phyloP scores from a whole-genome alignment of 2,113 vertebrate species.

The Mobula hypostoma region DNA sequence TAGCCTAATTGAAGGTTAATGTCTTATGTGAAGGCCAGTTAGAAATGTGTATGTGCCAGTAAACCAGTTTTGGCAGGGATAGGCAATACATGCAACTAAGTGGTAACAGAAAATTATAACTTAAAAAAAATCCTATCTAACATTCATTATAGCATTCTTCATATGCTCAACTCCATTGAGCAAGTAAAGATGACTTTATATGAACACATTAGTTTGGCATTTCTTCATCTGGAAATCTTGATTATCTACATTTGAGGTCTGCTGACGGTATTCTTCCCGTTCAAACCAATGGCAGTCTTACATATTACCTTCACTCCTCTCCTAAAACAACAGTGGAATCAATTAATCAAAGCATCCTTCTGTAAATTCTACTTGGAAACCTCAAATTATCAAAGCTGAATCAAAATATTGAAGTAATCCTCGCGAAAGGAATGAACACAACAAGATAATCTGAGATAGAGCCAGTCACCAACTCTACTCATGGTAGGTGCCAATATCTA shows the following conservation, averaged over 20 bases:
- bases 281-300: too few relatives aligned
- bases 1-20: constrained; percentile 37
- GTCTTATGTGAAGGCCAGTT: background rate
- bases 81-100: background rate
- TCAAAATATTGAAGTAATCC: background rate
- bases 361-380: background rate
- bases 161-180: background rate
- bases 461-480: background rate
- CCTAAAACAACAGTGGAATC: background rate
- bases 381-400: background rate
- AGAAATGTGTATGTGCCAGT: background rate
- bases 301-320: background rate
- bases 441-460: background rate
- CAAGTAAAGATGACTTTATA: background rate
- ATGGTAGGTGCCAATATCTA: background rate
- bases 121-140: background rate
- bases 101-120: background rate
- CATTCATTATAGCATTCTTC: background rate
- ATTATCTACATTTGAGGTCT: background rate
- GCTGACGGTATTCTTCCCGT: background rate
- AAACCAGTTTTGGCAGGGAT: background rate
- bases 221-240: background rate
- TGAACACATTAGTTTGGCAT: background rate
- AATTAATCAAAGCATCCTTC: background rate
- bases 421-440: background rate